Conservation (phyloP, 2,888 invertebrate species). For the Diarsia brunnea region DNA sequence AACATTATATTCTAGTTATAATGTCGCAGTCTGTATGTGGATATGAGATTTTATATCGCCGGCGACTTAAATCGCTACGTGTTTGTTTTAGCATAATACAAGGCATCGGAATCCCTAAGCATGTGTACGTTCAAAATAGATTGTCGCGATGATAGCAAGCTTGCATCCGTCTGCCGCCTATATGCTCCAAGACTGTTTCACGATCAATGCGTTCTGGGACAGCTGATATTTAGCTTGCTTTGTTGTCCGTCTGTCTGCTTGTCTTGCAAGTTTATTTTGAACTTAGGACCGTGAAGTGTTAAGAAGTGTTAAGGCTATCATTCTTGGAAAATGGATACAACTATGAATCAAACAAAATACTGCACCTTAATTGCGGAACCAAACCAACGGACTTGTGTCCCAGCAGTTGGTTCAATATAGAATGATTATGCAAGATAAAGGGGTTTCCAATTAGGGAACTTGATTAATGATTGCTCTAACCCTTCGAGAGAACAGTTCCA, state of each 20-base stretch:
- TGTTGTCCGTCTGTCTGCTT: constrained; percentile 37
- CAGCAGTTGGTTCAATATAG: neutral
- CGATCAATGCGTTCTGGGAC: constrained; percentile 45
- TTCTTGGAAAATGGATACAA: too few relatives aligned
- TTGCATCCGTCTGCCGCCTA: constrained; percentile 20
- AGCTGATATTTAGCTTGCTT: constrained; percentile 27
- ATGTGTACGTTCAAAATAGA: neutral
- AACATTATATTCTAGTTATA: neutral
- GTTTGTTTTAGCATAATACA: neutral
- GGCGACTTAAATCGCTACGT: neutral
- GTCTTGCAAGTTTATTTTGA: constrained; percentile 18
- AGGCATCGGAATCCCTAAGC: neutral
- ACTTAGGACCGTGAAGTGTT: neutral
- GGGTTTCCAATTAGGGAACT: too few relatives aligned
- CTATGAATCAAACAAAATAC: too few relatives aligned
- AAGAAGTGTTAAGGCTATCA: neutral
- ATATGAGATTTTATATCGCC: neutral
- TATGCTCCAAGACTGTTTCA: constrained; percentile 42
- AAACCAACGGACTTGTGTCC: too few relatives aligned
- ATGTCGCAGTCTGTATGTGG: neutral
- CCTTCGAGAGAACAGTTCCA: neutral
- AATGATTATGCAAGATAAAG: neutral
- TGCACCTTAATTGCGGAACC: too few relatives aligned
- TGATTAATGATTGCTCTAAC: neutral
- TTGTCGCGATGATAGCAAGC: neutral